phyloP scores from a whole-genome alignment of 2,888 invertebrate species.

The Onchidella celtica region DNA sequence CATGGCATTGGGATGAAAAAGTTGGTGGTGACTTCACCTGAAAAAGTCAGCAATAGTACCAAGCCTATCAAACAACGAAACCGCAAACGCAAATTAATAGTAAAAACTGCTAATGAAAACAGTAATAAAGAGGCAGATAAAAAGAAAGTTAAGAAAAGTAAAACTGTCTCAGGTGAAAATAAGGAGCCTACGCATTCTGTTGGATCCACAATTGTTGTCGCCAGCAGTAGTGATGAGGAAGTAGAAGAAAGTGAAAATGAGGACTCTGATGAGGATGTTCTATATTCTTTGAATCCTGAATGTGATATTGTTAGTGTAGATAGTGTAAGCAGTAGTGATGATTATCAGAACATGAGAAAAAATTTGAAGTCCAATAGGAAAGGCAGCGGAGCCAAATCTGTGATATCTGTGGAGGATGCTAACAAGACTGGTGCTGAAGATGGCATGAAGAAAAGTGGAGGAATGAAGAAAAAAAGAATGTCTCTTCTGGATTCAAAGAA shows the following conservation, averaged over 20 bases:
- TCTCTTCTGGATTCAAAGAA: slow-evolving; percentile 53
- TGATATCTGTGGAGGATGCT: slow-evolving; percentile 8
- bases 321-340: slow-evolving; percentile 5
- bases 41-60: not conserved
- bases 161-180: slow-evolving; percentile 15
- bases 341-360: not conserved
- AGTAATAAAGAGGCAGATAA: not conserved
- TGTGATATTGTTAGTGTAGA: slow-evolving; percentile 40
- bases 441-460: slow-evolving; percentile 33
- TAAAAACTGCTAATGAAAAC: not conserved
- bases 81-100: not conserved
- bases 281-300: slow-evolving; percentile 61
- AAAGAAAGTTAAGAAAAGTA: slow-evolving; percentile 5
- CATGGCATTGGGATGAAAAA: no score
- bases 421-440: not conserved
- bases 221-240: not conserved
- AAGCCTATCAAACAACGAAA: not conserved
- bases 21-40: no score
- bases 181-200: not conserved
- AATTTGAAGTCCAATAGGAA: slow-evolving; percentile 20
- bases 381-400: not conserved
- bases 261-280: slow-evolving; percentile 60
- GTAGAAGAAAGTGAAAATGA: slow-evolving; percentile 45
- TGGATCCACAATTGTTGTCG: not conserved
- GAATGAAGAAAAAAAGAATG: slow-evolving; percentile 42